phyloP scores from a whole-genome alignment of 2,113 vertebrate genomes.

The Calidris pygmaea region DNA sequence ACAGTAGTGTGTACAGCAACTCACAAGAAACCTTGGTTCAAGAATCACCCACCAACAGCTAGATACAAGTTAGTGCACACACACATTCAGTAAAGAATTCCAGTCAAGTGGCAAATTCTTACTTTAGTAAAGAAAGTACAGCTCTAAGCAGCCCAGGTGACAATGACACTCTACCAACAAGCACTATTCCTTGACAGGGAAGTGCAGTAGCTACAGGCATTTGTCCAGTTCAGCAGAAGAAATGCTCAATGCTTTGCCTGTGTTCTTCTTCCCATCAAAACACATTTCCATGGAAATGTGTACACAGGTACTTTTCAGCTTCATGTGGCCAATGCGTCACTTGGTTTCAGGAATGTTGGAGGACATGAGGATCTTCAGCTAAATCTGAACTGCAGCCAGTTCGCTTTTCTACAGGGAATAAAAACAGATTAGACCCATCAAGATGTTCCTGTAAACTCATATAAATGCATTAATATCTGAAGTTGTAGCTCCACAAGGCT shows the following conservation, averaged over 20 bases:
- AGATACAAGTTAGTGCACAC: neutral
- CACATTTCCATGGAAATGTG: neutral
- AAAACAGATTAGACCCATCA: neutral
- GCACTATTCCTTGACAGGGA: neutral
- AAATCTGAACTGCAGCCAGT: neutral
- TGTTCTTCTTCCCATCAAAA: neutral
- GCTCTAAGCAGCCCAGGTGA: neutral
- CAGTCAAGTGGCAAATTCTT: neutral
- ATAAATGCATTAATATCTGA: neutral
- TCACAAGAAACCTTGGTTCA: neutral
- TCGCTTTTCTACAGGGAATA: conserved; percentile 46
- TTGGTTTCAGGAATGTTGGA: neutral
- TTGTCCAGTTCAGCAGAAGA: neutral
- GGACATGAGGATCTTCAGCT: neutral
- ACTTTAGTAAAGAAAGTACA: neutral
- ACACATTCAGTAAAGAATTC: neutral
- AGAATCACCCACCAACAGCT: neutral
- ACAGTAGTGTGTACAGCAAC: neutral
- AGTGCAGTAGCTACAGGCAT: neutral
- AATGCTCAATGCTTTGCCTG: neutral
- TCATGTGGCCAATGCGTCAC: neutral
- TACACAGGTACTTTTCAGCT: neutral
- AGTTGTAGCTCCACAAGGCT: neutral
- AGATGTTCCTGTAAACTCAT: neutral
- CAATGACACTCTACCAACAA: neutral